Evolutionary conservation across 2,113 vertebrate species (phyloP).

Genomic region (Prochilodus magdalenae): DNA sequence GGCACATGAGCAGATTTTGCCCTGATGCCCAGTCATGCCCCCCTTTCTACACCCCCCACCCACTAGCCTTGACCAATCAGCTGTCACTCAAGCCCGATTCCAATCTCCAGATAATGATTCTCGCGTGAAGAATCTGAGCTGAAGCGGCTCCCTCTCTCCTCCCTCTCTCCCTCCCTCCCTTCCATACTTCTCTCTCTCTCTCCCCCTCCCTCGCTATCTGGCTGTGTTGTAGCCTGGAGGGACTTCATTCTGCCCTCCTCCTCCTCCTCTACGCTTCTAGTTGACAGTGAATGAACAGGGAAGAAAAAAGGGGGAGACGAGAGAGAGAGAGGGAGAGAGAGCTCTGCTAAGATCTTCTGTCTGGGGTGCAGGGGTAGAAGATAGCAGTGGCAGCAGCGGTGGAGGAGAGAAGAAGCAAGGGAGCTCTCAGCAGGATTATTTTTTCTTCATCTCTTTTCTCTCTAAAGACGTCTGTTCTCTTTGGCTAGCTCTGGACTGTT

Average conservation of each 20-base stretch:
- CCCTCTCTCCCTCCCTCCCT: constrained; percentile 51
- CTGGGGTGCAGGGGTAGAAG: constrained; percentile 75
- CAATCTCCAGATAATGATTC: constrained; percentile 89
- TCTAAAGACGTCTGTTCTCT: not conserved
- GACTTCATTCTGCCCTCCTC: constrained; percentile 75
- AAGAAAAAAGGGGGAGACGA: constrained; percentile 58
- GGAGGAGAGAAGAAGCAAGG: not conserved
- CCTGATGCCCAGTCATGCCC: constrained; percentile 65
- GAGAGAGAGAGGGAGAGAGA: constrained; percentile 55
- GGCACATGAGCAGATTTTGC: constrained; percentile 72
- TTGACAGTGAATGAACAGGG: constrained; percentile 71
- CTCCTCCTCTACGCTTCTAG: constrained; percentile 66
- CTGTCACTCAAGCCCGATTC: constrained; percentile 87
- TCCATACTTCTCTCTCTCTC: constrained; percentile 34
- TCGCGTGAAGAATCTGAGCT: constrained; percentile 87
- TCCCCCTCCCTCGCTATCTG: constrained; percentile 65
- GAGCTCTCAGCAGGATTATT: constrained; percentile 76
- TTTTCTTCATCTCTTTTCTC: constrained; percentile 69
- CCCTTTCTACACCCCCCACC: constrained; percentile 78
- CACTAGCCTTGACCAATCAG: constrained; percentile 84
- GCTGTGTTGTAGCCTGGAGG: constrained; percentile 75
- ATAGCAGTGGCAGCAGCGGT: constrained; percentile 64
- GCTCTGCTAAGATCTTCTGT: constrained; percentile 63
- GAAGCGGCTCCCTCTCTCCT: constrained; percentile 67
- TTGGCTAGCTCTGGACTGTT: constrained; percentile 5